These are phyloP conservation scores for Chanos chanos DNA, from an alignment of 2,797 vertebrate species.

Conservation along the genomic window DNA sequence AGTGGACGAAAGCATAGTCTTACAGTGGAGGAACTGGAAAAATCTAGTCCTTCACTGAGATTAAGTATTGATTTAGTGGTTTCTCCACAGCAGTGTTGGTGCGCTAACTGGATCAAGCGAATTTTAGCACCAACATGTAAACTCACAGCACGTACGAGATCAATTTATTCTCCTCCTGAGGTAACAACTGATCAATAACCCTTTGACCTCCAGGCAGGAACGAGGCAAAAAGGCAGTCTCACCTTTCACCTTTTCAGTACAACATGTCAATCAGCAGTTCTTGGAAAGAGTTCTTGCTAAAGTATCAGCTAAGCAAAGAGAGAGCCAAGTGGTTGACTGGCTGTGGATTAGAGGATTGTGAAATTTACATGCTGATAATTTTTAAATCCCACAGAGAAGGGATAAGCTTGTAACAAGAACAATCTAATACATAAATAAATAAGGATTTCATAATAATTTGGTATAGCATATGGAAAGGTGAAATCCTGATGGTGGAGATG, in stretches of 20 bases:
- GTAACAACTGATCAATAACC: too few species aligned
- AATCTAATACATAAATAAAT: too few species aligned
- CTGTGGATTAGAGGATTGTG: too few species aligned
- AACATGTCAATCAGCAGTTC: not conserved
- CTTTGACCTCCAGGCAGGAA: too few species aligned
- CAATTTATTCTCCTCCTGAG: too few species aligned
- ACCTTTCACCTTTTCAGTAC: too few species aligned
- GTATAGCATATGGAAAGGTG: too few species aligned
- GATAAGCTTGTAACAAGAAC: not conserved
- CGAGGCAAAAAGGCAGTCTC: too few species aligned
- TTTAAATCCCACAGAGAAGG: too few species aligned
- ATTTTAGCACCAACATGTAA: not conserved
- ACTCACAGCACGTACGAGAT: slow-evolving; percentile 4
- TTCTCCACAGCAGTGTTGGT: slow-evolving; percentile 15
- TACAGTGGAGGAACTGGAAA: not conserved
- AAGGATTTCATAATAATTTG: too few species aligned
- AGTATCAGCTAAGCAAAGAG: not conserved
- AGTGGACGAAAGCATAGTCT: not conserved
- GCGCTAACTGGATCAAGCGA: not conserved
- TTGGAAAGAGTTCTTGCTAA: not conserved
- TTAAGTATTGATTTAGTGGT: slow-evolving; percentile 27
- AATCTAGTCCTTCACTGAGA: slow-evolving; percentile 11
- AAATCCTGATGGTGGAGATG: not conserved
- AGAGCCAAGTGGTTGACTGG: not conserved
- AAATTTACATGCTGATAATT: too few species aligned